Percentiles rank a stretch among this genome's conserved stretches.
Conservation (phyloP, 1,140 invertebrate genomes). For the Musca domestica region DNA sequence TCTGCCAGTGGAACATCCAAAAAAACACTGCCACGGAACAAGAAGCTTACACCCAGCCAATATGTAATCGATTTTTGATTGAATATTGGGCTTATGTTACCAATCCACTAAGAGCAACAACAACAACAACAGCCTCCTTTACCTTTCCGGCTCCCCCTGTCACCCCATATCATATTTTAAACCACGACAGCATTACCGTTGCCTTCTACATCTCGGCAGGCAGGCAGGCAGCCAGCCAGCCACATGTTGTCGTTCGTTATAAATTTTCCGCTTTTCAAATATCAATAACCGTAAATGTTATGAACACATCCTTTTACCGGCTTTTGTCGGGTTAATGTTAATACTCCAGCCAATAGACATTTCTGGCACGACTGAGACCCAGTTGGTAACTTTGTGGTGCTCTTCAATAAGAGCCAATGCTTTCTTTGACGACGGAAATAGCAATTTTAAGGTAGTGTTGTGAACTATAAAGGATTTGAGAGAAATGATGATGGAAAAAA, state of each 20-base stretch:
- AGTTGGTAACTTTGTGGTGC: not conserved
- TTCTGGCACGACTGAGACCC: not conserved
- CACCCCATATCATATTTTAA: not conserved
- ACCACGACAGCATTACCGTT: not conserved
- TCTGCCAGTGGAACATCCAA: not conserved
- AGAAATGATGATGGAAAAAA: no score
- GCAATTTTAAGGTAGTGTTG: not conserved
- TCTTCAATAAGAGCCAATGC: not conserved
- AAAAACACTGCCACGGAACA: not conserved
- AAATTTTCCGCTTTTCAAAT: constrained; percentile 55
- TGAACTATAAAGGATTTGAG: no score
- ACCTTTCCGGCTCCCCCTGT: not conserved
- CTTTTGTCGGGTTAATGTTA: constrained; percentile 21
- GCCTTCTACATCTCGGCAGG: not conserved
- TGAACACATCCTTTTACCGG: constrained; percentile 42
- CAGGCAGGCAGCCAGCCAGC: not conserved
- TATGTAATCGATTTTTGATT: constrained; percentile 54
- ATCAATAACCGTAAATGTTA: constrained; percentile 55
- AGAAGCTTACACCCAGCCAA: constrained; percentile 6
- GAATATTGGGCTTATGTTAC: constrained; percentile 42
- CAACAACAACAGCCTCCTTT: not conserved
- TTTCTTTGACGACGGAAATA: not conserved
- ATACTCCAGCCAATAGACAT: not conserved
- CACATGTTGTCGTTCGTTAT: constrained; percentile 51
- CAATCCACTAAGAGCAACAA: not conserved